Conservation (phyloP, 2,113 vertebrate genomes). For the Formicarius rufipectus region DNA sequence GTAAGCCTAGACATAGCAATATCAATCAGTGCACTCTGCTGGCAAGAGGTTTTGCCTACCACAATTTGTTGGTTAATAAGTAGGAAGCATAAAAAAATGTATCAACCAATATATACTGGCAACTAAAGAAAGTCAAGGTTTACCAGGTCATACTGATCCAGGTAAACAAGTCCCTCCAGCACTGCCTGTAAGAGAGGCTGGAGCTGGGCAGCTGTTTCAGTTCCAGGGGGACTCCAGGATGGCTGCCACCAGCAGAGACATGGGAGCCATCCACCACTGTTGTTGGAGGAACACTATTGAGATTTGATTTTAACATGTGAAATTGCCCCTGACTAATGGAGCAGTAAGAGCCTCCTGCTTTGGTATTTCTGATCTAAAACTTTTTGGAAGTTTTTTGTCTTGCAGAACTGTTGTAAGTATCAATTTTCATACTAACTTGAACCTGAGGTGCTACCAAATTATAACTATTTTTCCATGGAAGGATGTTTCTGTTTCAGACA, state of each 20-base stretch:
- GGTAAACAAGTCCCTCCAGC: neutral
- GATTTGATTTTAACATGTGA: neutral
- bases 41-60: neutral
- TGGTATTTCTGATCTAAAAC: neutral
- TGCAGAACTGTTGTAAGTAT: neutral
- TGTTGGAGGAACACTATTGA: neutral
- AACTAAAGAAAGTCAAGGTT: neutral
- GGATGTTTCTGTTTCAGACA: neutral
- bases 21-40: neutral
- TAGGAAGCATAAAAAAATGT: neutral
- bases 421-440: neutral
- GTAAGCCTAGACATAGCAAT: neutral
- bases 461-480: neutral
- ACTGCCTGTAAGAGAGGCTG: fast-evolving
- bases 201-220: neutral
- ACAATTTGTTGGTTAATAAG: neutral
- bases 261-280: neutral
- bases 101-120: neutral
- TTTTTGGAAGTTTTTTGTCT: neutral
- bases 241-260: neutral
- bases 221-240: neutral
- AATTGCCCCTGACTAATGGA: neutral
- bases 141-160: fast-evolving
- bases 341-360: neutral
- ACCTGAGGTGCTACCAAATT: neutral